These are phyloP conservation scores for Agrochola macilenta DNA, from an alignment of 2,888 invertebrate genomes.

Conservation along the genomic window DNA sequence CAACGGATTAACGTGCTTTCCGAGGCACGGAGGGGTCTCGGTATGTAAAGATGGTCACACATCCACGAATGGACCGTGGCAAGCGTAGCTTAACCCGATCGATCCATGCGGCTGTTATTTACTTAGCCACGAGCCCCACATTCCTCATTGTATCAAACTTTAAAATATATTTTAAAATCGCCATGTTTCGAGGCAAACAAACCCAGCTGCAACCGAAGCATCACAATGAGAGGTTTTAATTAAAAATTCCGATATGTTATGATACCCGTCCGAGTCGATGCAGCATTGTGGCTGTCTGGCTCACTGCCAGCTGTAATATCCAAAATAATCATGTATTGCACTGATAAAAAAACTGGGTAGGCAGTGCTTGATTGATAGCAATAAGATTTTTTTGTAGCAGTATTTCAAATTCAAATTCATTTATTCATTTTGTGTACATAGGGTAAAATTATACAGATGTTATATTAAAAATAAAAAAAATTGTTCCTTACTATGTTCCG, in stretches of 20 bases:
- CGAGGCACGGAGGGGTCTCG: no score
- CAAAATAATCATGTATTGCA: constrained; percentile 41
- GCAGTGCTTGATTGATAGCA: constrained; percentile 15
- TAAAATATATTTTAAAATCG: background rate
- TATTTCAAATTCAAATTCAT: no score
- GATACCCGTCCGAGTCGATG: constrained; percentile 2
- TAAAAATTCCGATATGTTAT: constrained; percentile 48
- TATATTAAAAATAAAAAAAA: no score
- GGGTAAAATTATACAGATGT: no score
- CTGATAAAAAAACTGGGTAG: constrained; percentile 8
- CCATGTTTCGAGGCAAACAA: background rate
- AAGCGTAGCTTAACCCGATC: background rate
- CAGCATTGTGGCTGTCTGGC: constrained; percentile 27
- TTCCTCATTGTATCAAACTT: background rate
- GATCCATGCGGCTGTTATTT: background rate
- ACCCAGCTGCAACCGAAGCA: background rate
- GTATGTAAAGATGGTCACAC: background rate
- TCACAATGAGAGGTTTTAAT: constrained; percentile 38
- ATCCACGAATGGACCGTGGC: background rate
- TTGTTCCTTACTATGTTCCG: no score
- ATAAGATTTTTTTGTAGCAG: background rate
- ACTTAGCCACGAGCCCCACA: background rate
- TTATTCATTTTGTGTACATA: no score
- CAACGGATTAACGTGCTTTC: no score
- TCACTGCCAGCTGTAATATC: constrained; percentile 19